Evolutionary conservation across 2,797 vertebrate genomes (phyloP), one percentile per base, ranked within the genome.

Genomic region (Syngnathus acus): DNA sequence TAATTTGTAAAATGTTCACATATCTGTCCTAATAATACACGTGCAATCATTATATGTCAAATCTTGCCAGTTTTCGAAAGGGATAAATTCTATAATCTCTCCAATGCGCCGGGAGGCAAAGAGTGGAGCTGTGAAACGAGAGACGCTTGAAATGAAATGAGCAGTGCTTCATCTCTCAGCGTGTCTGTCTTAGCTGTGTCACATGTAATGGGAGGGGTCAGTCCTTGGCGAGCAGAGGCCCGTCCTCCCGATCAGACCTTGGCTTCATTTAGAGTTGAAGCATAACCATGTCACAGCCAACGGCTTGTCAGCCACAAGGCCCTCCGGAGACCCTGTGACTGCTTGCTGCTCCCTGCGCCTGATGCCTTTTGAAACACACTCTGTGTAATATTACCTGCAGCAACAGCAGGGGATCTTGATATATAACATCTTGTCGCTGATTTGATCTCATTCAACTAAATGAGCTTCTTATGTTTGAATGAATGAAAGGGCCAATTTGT

Each of bases 101-200:
- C 40, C 53, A 64, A 47, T 45, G 54, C 72, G 71, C 72, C 5
- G 6, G 47, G 69, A 72, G 65, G 53, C 64, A 38, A 32, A 59
- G 47, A 69, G 53, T 71, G 69, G 47, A 62, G 73, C 74, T 68
- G 73, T 74, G 83, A 83, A 86, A 87, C 68, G 76, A 72, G 73
- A 88, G 83, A 84, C 67, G 80, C 77, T 84, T 84, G 81, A 86
- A 86, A 86, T 84, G 66, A 84, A 82, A 45, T 79, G 81, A 78
- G 80, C 72, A 70, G 80, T 80, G 83, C 86, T 84, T 85, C 78
- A 84, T 87, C 77, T 86, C 82, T 78, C 65, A 40, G 64, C 45
- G 37, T 77, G 83, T 84, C 82, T 78, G 78, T 83, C 82, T 75
- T 73, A 58, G 81, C 76, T 72, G 75, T 84, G 86, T 86, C 84